These are phyloP conservation scores for Dendrolimus pini DNA, from an alignment of 2,888 invertebrate genomes.

Conservation along the genomic window DNA sequence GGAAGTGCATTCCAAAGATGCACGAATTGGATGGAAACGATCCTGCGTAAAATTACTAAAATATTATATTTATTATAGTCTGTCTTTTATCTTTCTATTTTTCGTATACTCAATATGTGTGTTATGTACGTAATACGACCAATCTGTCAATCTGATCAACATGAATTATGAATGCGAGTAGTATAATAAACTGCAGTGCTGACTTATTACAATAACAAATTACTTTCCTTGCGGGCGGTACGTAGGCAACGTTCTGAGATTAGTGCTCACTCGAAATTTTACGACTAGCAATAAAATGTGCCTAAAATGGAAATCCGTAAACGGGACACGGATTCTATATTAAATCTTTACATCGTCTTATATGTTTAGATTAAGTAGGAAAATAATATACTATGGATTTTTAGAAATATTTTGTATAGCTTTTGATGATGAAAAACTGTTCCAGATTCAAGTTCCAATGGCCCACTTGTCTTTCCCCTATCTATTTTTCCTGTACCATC, in stretches of 20 bases:
- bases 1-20: too few relatives aligned
- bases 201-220: neutral
- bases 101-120: too few relatives aligned
- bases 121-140: too few relatives aligned
- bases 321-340: neutral
- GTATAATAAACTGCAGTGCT: neutral
- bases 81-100: too few relatives aligned
- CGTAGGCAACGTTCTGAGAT: neutral
- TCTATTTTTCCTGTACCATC: too few relatives aligned
- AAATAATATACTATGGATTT: neutral
- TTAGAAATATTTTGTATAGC: too few relatives aligned
- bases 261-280: neutral
- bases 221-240: neutral
- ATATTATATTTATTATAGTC: too few relatives aligned
- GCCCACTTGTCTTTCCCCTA: too few relatives aligned
- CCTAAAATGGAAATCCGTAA: neutral
- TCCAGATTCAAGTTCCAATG: too few relatives aligned
- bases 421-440: too few relatives aligned
- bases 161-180: neutral
- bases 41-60: too few relatives aligned
- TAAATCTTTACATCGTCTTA: neutral
- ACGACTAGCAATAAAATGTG: neutral
- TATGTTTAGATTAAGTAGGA: neutral
- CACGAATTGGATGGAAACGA: too few relatives aligned
- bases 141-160: neutral